These are phyloP conservation scores for Lucilia sericata DNA, from an alignment of 1,140 invertebrate species.

Conservation along the genomic window DNA sequence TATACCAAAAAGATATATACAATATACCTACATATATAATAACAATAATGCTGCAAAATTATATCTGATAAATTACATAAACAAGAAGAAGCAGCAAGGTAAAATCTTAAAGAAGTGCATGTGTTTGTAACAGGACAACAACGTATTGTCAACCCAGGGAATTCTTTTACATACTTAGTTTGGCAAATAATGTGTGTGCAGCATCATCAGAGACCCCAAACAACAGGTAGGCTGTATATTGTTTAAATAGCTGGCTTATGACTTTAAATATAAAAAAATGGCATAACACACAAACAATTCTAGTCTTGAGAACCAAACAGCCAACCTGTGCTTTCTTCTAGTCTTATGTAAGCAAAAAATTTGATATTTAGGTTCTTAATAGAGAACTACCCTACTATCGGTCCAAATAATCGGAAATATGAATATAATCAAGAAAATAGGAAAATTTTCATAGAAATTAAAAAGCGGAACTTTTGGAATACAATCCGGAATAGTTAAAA, in stretches of 20 bases:
- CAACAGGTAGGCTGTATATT: conserved; percentile 12
- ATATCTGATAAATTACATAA: conserved; percentile 43
- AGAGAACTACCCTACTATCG: background rate
- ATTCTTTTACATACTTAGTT: background rate
- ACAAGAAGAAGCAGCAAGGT: conserved; percentile 1
- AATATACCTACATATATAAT: background rate
- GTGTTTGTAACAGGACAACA: background rate
- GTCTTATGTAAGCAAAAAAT: background rate
- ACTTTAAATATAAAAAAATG: conserved; percentile 3
- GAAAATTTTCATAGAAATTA: no score
- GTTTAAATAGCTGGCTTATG: conserved; percentile 19
- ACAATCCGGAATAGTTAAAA: no score
- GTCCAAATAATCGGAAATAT: background rate
- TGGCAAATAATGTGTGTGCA: background rate
- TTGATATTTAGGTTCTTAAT: background rate
- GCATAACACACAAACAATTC: background rate
- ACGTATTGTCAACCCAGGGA: background rate
- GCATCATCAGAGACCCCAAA: background rate
- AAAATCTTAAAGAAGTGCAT: background rate
- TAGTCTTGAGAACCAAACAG: conserved; percentile 16
- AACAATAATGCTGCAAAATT: conserved; percentile 33
- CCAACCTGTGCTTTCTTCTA: background rate
- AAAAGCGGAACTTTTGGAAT: no score
- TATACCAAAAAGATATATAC: background rate
- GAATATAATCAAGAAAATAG: no score